These are phyloP conservation scores for Dryocosmus kuriphilus DNA, from an alignment of 2,888 invertebrate species.

Conservation along the genomic window DNA sequence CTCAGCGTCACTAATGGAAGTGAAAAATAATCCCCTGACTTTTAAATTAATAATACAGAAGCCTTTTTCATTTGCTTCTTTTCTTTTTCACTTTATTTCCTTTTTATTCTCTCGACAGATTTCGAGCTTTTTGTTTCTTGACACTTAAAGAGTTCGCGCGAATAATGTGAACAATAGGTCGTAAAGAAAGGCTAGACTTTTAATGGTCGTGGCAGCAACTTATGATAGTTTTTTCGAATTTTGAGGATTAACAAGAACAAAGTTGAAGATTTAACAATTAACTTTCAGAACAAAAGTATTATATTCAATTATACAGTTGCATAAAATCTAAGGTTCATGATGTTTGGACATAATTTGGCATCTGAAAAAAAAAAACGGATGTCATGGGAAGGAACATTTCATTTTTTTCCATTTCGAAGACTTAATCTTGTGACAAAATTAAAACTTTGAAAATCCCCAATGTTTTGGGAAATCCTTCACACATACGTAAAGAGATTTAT, in stretches of 20 bases:
- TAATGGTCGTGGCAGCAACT: constrained; percentile 9
- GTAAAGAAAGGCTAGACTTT: constrained; percentile 28
- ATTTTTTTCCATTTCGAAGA: too few species aligned
- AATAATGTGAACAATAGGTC: constrained; percentile 30
- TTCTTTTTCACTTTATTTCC: background rate
- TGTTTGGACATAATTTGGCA: too few species aligned
- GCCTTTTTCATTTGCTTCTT: constrained; percentile 11
- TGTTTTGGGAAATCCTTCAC: background rate
- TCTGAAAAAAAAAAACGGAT: too few species aligned
- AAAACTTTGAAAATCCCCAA: too few species aligned
- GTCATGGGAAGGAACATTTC: too few species aligned
- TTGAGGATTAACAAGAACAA: background rate
- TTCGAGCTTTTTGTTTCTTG: constrained; percentile 9
- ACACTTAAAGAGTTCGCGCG: constrained; percentile 17
- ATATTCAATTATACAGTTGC: background rate
- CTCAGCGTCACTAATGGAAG: too few species aligned
- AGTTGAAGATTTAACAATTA: background rate
- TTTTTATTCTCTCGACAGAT: background rate
- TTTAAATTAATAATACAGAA: background rate
- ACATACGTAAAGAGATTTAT: background rate
- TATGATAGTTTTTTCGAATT: background rate
- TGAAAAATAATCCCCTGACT: background rate
- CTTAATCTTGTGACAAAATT: too few species aligned
- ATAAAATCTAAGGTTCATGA: too few species aligned
- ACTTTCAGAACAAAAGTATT: background rate